phyloP scores from a whole-genome alignment of 2,888 invertebrate genomes.

The Ormyrus thymus region DNA sequence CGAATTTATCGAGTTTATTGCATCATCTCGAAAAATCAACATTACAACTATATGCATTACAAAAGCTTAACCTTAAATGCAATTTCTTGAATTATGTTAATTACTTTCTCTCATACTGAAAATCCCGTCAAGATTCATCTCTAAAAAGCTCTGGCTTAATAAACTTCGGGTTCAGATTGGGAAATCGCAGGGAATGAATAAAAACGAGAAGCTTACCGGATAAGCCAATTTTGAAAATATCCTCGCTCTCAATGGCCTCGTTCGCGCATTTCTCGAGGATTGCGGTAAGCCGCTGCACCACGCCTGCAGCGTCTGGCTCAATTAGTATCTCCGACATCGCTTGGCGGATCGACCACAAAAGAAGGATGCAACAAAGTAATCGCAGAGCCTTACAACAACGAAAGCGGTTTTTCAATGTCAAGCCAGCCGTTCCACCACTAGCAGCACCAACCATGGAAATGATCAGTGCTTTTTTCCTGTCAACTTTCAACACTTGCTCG shows the following conservation, averaged over 20 bases:
- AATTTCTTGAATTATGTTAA: not conserved
- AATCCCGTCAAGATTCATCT: not conserved
- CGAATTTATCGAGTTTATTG: conserved; percentile 31
- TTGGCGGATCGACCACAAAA: not conserved
- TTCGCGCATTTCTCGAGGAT: conserved; percentile 82
- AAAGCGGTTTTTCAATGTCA: conserved; percentile 20
- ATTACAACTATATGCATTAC: not conserved
- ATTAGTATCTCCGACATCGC: conserved; percentile 64
- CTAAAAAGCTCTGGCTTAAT: not conserved
- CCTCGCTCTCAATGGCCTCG: conserved; percentile 80
- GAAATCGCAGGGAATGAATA: not conserved
- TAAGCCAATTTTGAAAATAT: conserved; percentile 84
- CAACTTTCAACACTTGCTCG: too few species aligned
- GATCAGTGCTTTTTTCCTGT: conserved; percentile 42
- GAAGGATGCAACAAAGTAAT: too few species aligned
- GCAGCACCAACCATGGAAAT: conserved; percentile 15
- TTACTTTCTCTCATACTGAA: not conserved
- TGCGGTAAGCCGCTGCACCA: conserved; percentile 78
- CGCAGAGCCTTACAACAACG: not conserved
- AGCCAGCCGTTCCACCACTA: not conserved
- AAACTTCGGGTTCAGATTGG: not conserved
- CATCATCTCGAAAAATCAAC: conserved; percentile 34
- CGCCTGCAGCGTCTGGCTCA: conserved; percentile 66
- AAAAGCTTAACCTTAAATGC: conserved; percentile 41
- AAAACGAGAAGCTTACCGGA: conserved; percentile 79